Evolutionary conservation across 1,140 invertebrate genomes (phyloP).

Genomic region (Anoplophora glabripennis): DNA sequence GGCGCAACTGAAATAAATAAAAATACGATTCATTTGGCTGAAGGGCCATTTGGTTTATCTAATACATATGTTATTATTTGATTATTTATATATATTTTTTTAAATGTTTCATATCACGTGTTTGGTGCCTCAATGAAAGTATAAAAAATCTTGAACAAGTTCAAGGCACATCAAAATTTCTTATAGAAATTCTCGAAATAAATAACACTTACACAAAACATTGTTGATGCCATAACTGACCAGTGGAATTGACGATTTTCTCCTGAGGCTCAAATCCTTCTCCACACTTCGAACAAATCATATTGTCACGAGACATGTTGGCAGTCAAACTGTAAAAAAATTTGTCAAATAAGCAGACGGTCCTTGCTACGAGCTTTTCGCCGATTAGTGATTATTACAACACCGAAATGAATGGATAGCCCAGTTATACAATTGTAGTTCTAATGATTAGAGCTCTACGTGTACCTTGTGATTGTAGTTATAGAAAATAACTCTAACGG

Average conservation of each 20-base stretch:
- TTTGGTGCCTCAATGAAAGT: no score
- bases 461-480: conserved; percentile 15
- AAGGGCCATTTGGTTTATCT: no score
- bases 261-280: conserved; percentile 94
- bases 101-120: no score
- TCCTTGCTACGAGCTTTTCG: not conserved
- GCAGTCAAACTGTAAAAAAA: conserved; percentile 59
- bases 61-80: no score
- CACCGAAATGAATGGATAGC: no score
- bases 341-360: not conserved
- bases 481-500: not conserved
- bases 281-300: conserved; percentile 91
- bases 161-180: no score
- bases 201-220: conserved; percentile 91
- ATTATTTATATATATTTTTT: no score
- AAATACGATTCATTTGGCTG: no score
- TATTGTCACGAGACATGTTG: conserved; percentile 80
- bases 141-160: no score
- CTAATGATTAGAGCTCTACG: no score
- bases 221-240: conserved; percentile 96
- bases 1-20: conserved; percentile 80
- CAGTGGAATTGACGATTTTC: conserved; percentile 98
- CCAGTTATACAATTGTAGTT: no score
- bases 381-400: not conserved
- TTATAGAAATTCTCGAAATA: no score